A percentile compares a stretch with the other conserved stretches of the same genome.
These are phyloP conservation scores for Drosophila putrida DNA, from an alignment of 2,888 invertebrate species.

Conservation along the genomic window DNA sequence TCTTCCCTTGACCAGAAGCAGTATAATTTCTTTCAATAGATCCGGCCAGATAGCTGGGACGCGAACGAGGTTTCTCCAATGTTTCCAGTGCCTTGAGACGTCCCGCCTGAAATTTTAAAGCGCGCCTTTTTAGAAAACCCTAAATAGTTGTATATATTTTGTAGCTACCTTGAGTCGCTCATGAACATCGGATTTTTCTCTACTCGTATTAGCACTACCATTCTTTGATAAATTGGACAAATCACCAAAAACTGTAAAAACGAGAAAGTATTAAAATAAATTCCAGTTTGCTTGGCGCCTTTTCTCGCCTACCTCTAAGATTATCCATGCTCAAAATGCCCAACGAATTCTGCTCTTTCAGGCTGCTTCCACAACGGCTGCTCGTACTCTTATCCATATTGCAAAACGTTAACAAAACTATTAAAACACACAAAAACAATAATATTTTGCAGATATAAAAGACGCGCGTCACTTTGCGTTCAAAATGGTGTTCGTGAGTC, in stretches of 20 bases:
- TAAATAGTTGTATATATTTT: neutral
- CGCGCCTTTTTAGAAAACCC: constrained; percentile 1
- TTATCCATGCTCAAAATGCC: constrained; percentile 79
- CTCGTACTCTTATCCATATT: constrained; percentile 56
- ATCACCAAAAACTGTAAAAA: constrained; percentile 80
- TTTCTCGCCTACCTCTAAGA: constrained; percentile 61
- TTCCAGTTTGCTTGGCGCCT: neutral
- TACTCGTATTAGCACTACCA: constrained; percentile 30
- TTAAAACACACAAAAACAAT: constrained; percentile 26
- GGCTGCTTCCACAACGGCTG: constrained; percentile 28
- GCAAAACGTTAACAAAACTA: constrained; percentile 5
- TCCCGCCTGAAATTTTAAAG: constrained; percentile 61
- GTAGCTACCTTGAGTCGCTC: constrained; percentile 72
- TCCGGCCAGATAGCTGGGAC: constrained; percentile 32
- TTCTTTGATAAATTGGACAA: constrained; percentile 63
- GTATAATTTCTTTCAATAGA: neutral
- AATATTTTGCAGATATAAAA: constrained; percentile 15
- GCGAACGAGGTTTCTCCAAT: constrained; percentile 67
- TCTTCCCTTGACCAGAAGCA: neutral
- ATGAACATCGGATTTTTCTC: constrained; percentile 47
- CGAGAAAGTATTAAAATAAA: neutral
- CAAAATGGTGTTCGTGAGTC: constrained; percentile 50
- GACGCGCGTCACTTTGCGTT: constrained; percentile 50
- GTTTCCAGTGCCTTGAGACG: constrained; percentile 78
- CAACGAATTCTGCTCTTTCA: constrained; percentile 68